Evolutionary conservation across 2,113 vertebrate genomes (phyloP).

Genomic region (Ochotona curzoniae): DNA sequence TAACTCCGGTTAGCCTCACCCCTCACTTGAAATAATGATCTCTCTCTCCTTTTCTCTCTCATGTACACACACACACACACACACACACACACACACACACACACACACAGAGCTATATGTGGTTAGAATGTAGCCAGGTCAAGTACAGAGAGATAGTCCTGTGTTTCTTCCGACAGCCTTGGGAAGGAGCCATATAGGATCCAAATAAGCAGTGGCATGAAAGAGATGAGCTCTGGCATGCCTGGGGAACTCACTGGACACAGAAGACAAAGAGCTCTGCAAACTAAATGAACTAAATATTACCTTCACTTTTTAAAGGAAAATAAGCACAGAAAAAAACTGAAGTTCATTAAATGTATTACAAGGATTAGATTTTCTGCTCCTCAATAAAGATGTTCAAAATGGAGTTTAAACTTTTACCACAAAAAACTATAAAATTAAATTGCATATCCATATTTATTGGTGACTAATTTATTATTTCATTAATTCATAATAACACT

Average conservation of each 20-base stretch:
- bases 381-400: background rate
- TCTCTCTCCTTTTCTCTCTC: background rate
- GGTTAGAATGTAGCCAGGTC: background rate
- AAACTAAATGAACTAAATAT: background rate
- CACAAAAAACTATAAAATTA: background rate
- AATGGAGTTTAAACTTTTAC: background rate
- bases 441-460: background rate
- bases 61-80: no score
- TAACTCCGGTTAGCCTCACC: background rate
- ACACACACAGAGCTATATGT: no score
- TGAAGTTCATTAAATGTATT: background rate
- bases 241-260: background rate
- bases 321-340: background rate
- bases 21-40: background rate
- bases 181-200: background rate
- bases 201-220: background rate
- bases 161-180: background rate
- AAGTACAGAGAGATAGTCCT: background rate
- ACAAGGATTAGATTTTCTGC: background rate
- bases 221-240: background rate
- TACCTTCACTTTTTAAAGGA: slow-evolving; percentile 14
- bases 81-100: no score
- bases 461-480: background rate
- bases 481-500: no score
- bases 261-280: background rate